Conservation (phyloP, 2,888 invertebrate genomes). For the Epirrhoe alternata region DNA sequence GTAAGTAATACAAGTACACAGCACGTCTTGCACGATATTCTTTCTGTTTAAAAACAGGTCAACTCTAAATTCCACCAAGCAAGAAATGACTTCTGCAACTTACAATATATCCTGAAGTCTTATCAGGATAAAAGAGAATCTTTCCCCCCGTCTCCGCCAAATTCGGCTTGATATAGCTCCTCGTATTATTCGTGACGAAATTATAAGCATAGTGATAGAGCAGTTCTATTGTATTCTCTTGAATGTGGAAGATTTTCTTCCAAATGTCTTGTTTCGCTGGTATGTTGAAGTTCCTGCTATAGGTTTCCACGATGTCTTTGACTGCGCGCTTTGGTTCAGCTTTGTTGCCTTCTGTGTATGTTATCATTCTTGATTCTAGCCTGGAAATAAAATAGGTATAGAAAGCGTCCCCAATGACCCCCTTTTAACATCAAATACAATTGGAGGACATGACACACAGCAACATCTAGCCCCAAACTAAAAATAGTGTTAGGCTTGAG, state of each 20-base stretch:
- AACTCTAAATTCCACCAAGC: neutral
- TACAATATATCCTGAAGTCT: constrained; percentile 88
- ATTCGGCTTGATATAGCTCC: constrained; percentile 88
- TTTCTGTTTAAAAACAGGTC: neutral
- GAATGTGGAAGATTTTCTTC: constrained; percentile 86
- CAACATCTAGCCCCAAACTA: no score
- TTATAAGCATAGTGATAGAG: constrained; percentile 87
- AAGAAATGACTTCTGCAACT: constrained; percentile 42
- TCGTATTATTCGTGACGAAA: constrained; percentile 86
- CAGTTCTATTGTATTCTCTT: constrained; percentile 85
- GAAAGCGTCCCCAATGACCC: constrained; percentile 7
- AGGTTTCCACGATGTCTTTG: constrained; percentile 86
- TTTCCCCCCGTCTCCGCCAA: constrained; percentile 89
- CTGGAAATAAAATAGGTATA: constrained; percentile 51
- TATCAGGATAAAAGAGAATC: constrained; percentile 86
- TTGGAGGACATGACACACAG: no score
- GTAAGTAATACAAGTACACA: no score
- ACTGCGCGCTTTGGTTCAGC: constrained; percentile 66
- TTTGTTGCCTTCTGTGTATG: constrained; percentile 68
- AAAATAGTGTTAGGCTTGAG: no score
- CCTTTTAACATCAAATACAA: no score
- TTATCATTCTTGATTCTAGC: constrained; percentile 65
- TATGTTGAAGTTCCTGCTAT: constrained; percentile 82
- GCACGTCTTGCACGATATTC: no score
- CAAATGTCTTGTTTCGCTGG: constrained; percentile 87